Evolutionary conservation across 2,113 vertebrate species (phyloP).

Genomic region (Tringa solitaria): DNA sequence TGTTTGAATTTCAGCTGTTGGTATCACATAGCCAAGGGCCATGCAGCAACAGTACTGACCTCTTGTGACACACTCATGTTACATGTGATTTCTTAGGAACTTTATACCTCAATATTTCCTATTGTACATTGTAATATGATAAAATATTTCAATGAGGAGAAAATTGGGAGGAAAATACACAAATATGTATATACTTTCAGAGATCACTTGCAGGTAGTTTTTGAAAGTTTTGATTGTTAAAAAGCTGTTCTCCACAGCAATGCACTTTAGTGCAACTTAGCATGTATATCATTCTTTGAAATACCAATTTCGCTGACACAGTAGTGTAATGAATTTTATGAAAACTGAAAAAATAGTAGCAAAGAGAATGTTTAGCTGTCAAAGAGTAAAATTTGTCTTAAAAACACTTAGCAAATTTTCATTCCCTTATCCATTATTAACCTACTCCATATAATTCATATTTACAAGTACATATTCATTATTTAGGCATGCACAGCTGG

Average conservation of each 20-base stretch:
- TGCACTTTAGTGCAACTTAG: background rate
- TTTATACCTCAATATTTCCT: background rate
- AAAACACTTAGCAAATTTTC: slow-evolving; percentile 8
- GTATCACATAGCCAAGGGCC: background rate
- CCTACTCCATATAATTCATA: slow-evolving; percentile 11
- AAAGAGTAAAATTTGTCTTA: slow-evolving; percentile 12
- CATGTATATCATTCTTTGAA: slow-evolving; percentile 30
- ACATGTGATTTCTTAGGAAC: background rate
- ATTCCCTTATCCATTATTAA: slow-evolving; percentile 40
- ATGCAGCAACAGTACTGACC: background rate
- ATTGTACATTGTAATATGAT: background rate
- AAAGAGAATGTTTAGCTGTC: slow-evolving; percentile 18
- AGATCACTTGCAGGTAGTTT: background rate
- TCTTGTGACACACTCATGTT: background rate
- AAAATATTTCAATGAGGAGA: background rate
- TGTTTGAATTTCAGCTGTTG: background rate
- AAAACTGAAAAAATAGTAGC: slow-evolving; percentile 31
- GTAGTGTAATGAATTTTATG: slow-evolving; percentile 46
- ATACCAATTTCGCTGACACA: slow-evolving; percentile 33
- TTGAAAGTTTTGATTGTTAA: background rate
- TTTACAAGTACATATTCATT: slow-evolving; percentile 14
- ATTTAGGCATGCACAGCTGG: background rate
- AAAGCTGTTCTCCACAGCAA: background rate
- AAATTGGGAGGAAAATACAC: rapidly evolving
- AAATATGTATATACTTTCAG: background rate